Conservation (phyloP, 2,113 vertebrate genomes). For the Alectura lathami region DNA sequence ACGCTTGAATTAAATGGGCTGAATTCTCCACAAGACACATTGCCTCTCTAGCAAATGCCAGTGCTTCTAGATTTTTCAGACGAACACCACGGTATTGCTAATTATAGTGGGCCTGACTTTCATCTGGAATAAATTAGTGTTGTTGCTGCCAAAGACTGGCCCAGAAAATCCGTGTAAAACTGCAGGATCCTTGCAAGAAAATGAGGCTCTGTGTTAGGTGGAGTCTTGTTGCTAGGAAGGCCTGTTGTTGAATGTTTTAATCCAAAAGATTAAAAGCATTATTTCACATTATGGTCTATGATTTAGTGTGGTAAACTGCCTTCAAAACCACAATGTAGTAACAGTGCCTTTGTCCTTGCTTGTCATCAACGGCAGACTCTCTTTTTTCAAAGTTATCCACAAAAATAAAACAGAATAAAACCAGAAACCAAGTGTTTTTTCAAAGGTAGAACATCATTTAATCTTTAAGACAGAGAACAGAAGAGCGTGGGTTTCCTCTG, state of each 20-base stretch:
- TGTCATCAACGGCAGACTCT: neutral
- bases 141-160: neutral
- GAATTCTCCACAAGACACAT: neutral
- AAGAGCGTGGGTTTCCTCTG: neutral
- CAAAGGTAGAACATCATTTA: conserved; percentile 12
- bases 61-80: neutral
- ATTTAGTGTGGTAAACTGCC: neutral
- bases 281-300: conserved; percentile 59
- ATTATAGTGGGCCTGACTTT: conserved; percentile 1
- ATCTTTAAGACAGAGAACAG: neutral
- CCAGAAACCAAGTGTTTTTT: neutral
- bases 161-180: neutral
- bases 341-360: conserved; percentile 1
- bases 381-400: neutral
- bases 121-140: conserved; percentile 33
- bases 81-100: neutral
- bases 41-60: neutral
- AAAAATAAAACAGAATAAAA: conserved; percentile 28
- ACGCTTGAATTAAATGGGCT: neutral
- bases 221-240: conserved; percentile 26
- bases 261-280: conserved; percentile 4
- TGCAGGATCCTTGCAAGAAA: neutral
- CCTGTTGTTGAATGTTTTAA: neutral
- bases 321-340: conserved; percentile 31
- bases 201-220: neutral